Base-by-base conservation (phyloP, 2,888 invertebrate species). In the Julus scandinavius region DNA sequence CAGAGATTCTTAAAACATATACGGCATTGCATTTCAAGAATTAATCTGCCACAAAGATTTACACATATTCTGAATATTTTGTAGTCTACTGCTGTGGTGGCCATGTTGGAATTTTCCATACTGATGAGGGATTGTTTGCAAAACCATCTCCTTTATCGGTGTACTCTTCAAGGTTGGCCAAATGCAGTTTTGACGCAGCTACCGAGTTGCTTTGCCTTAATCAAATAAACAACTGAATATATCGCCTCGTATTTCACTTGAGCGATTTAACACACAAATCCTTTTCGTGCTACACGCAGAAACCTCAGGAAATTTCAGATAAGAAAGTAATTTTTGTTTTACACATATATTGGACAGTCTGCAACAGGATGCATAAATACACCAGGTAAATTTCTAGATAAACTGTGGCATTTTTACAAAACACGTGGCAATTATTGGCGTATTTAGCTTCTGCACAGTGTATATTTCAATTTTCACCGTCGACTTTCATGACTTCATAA, bases 201-300 rank as follows among this genome's bases (percentile, higher is more conserved):
- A 72, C 72, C 29, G 72, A 29, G 72, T 29, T 72, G 72, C 72
- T 72, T 72, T 29, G 72, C 11, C 72, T 72, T 72, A 72, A 11
- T 72, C 72, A 72, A 72, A 72, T 72, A 72, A 72, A 72, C 72
- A 72, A 72, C 29, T 72, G 72, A 72, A 72, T 29, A 72, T 29
- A 72, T 72, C 72, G 11, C 72, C 72, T 72, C 72, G 72, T 72
- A 72, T 29, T 72, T 72, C 72, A 72, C 72, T 29, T 20, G 6
- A 20, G 63, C 63, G 63, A 63, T 20, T 20, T 20, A n/a, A 63
- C 20, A 63, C 63, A n/a, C 29, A 72, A 9, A 72, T 72, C 72
- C 72, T 29, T 4, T 29, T 29, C 11, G 29, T 17, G 20, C n/a
- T 20, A n/a, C 63, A n/a, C 29, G 29, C 29, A 29, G 29, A 29